phyloP scores from a whole-genome alignment of 2,888 invertebrate species.

The Watsonalla cultraria region DNA sequence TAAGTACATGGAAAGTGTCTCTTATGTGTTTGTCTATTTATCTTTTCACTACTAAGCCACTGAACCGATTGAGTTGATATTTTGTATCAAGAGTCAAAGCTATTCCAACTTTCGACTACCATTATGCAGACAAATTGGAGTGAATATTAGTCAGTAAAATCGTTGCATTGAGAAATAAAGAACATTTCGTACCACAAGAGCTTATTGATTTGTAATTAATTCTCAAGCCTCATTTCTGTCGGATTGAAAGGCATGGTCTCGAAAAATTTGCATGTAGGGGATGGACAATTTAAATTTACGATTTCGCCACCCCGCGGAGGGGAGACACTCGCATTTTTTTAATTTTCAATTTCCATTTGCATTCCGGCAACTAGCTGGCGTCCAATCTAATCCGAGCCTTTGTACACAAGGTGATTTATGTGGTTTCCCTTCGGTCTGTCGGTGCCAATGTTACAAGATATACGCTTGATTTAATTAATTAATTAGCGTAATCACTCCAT shows the following conservation, averaged over 20 bases:
- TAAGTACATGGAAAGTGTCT: too few relatives aligned
- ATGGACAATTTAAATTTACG: conserved; percentile 78
- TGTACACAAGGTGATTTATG: conserved; percentile 15
- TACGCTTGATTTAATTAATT: background rate
- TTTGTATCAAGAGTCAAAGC: too few relatives aligned
- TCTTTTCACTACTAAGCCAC: too few relatives aligned
- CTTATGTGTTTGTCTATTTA: too few relatives aligned
- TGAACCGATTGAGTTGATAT: too few relatives aligned
- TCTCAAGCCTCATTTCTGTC: conserved; percentile 19
- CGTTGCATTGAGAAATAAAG: too few relatives aligned
- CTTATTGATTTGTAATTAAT: conserved; percentile 1
- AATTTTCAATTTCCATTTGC: conserved; percentile 77
- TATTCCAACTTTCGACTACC: too few relatives aligned
- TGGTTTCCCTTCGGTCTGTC: conserved; percentile 7
- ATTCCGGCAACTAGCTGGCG: conserved; percentile 58
- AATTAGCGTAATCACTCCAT: conserved; percentile 3
- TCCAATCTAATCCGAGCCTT: conserved; percentile 28
- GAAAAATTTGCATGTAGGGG: conserved; percentile 73
- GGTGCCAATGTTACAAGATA: conserved; percentile 17
- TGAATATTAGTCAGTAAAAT: too few relatives aligned
- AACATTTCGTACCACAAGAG: too few relatives aligned
- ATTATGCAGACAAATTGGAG: too few relatives aligned
- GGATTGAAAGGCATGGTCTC: conserved; percentile 57
- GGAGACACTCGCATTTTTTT: conserved; percentile 72
- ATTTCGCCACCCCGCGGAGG: conserved; percentile 61